Percentiles rank a stretch among this genome's conserved stretches.
These are phyloP conservation scores for Bufo gargarizans DNA, from an alignment of 2,113 vertebrate species.

Conservation along the genomic window DNA sequence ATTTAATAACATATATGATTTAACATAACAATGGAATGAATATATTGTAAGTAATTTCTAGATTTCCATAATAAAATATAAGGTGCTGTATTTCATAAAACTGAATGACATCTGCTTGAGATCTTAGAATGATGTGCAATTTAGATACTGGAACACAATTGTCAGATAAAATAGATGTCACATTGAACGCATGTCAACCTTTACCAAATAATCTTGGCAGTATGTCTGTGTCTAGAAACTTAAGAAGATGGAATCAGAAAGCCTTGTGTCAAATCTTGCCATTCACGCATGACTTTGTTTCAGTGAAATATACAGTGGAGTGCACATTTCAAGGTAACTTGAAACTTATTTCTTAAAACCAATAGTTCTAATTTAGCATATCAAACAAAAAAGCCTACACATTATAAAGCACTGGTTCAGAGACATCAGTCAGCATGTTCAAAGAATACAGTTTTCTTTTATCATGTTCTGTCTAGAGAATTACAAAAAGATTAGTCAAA, in stretches of 20 bases:
- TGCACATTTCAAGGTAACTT: conserved; percentile 47
- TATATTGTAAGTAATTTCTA: not conserved
- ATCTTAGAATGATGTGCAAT: conserved; percentile 33
- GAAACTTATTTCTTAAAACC: conserved; percentile 49
- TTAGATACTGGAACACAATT: conserved; percentile 20
- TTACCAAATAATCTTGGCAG: conserved; percentile 21
- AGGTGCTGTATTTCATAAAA: not conserved
- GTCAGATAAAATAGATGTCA: conserved; percentile 44
- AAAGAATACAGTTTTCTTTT: conserved; percentile 60
- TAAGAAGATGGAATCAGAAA: conserved; percentile 26
- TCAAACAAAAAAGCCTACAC: conserved; percentile 38
- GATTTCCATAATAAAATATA: conserved; percentile 8
- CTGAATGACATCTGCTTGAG: conserved; percentile 26
- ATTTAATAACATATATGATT: not conserved
- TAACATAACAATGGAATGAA: not conserved
- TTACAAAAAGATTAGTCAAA: conserved; percentile 56
- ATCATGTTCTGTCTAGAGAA: conserved; percentile 31
- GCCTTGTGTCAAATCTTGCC: not conserved
- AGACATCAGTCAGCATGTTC: conserved; percentile 59
- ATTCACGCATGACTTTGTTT: conserved; percentile 27
- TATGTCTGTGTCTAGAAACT: conserved; percentile 14
- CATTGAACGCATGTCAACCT: conserved; percentile 28
- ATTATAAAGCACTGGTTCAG: conserved; percentile 57
- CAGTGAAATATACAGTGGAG: conserved; percentile 9
- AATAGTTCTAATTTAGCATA: conserved; percentile 52